Evolutionary conservation across 1,140 invertebrate species (phyloP).

Genomic region (Prorops nasuta): DNA sequence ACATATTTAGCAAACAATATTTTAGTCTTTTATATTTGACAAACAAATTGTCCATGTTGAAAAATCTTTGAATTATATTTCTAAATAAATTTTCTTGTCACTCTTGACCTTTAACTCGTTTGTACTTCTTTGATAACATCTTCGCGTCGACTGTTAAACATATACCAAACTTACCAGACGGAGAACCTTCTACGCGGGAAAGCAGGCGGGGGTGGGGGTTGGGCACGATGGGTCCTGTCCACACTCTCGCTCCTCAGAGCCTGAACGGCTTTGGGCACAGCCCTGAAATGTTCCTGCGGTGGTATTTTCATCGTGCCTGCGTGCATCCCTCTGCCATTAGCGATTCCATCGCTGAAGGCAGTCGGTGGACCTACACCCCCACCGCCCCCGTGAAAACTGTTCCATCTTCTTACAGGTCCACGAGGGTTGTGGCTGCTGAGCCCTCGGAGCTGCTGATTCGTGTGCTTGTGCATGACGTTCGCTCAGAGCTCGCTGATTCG

Average conservation of each 20-base stretch:
- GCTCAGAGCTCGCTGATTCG: no score
- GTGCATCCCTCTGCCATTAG: conserved; percentile 24
- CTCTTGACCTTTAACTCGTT: no score
- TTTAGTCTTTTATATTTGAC: no score
- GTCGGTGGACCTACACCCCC: conserved; percentile 14
- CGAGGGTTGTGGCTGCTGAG: conserved; percentile 29
- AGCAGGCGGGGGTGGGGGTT: conserved; percentile 49
- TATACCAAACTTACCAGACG: conserved; percentile 59
- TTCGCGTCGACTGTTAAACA: no score
- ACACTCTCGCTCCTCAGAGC: conserved; percentile 51
- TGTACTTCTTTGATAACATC: no score
- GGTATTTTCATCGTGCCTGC: conserved; percentile 20
- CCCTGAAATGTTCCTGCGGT: conserved; percentile 43
- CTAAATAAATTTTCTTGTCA: no score
- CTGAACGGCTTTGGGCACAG: conserved; percentile 48
- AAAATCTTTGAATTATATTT: no score
- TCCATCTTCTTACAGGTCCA: conserved; percentile 58
- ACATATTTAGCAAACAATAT: no score
- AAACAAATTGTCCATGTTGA: no score
- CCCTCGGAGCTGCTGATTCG: conserved; percentile 40
- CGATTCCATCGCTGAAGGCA: conserved; percentile 33
- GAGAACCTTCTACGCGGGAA: conserved; percentile 56
- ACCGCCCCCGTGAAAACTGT: conserved; percentile 56
- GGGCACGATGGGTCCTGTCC: conserved; percentile 43
- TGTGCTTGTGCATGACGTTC: conserved; percentile 55